Evolutionary conservation across 2,888 invertebrate genomes (phyloP), one percentile per base, ranked within the genome.

Genomic region (Heteromurus nitidus): DNA sequence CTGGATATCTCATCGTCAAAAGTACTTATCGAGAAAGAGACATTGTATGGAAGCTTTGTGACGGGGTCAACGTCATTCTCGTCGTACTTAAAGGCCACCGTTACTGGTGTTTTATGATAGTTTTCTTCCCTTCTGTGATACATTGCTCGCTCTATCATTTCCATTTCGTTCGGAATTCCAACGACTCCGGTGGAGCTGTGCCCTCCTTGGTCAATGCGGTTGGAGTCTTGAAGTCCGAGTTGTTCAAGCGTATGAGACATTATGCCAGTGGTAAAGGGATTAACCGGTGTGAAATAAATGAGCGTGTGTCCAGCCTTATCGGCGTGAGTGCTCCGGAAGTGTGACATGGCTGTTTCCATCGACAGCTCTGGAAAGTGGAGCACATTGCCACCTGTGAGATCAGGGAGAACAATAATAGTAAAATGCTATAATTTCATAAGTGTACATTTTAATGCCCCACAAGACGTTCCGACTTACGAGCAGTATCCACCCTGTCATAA

Each of bases 91-190:
- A 86, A 86, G 1, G 76, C 24, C 1, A 86, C 70, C 16, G 70
- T 85, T 11, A 84, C 50, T 1, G 85, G 85, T 13, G 20, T 18
- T 13, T 36, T 62, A 24, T 86, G 85, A 24, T 24, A 36, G 26
- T 42, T 30, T 0, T 50, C 47, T 16, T 79, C 80, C 26, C 70
- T 70, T 11, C 79, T 67, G 58, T 86, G 84, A 13, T 79, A 24
- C 9, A 86, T 2, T 2, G 82, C 75, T 11, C 72, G 60, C 53
- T 84, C 85, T 13, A 80, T 24, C n/a, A 85, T 9, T 36, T 84
- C 82, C 36, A 26, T 7, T 1, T 13, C 30, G 30, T 24, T 55
- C 18, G 36, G n/a, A 3, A 82, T 22, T 53, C 79, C 82, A 47
- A 65, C 44, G 1, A 22, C 30, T 11, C 70, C 72, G 3, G 50